A percentile compares a stretch with the other conserved stretches of the same genome.
Conservation (phyloP, 2,113 vertebrate genomes). For the Dasyornis broadbenti region DNA sequence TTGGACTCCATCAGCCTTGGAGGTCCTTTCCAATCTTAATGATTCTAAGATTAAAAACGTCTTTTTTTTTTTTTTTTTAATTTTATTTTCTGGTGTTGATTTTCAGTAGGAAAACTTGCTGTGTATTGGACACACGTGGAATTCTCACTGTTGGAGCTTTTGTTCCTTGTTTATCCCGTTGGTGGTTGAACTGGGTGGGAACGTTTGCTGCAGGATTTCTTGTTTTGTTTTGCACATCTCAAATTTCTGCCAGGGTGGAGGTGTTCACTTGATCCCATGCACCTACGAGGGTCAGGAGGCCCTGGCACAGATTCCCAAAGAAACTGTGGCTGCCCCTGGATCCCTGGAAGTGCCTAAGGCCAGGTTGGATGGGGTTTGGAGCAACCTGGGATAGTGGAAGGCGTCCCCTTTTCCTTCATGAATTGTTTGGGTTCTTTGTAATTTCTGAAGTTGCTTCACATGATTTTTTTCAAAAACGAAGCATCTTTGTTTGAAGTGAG, state of each 20-base stretch:
- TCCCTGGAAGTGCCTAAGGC: neutral
- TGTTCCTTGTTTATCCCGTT: neutral
- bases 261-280: neutral
- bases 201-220: neutral
- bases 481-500: neutral
- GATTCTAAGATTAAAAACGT: neutral
- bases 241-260: neutral
- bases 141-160: neutral
- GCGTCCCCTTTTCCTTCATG: neutral
- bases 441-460: neutral
- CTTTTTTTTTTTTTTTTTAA: neutral
- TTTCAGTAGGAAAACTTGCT: neutral
- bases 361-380: neutral
- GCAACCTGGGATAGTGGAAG: neutral
- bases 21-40: rapidly evolving
- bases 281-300: neutral
- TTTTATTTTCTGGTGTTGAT: neutral
- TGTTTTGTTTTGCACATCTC: neutral
- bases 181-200: neutral
- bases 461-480: neutral
- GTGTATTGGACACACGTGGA: rapidly evolving
- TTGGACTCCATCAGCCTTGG: neutral
- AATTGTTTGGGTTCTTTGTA: neutral
- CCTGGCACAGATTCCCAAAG: neutral
- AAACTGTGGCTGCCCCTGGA: neutral